A percentile compares a stretch with the other conserved stretches of the same genome.
Conservation (phyloP, 2,888 invertebrate genomes). For the Cataglyphis albicans region DNA sequence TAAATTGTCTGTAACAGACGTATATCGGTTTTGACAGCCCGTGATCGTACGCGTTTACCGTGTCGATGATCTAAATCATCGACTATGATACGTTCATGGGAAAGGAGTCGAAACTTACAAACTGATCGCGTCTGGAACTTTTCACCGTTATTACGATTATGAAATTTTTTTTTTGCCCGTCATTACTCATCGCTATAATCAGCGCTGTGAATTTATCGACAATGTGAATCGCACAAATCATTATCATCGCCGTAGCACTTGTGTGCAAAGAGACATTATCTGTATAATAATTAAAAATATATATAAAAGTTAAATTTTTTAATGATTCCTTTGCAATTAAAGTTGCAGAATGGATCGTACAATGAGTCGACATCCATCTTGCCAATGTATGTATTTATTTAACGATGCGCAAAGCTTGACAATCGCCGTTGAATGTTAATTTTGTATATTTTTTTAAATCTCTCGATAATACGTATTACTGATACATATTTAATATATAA, state of each 20-base stretch:
- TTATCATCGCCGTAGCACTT: neutral
- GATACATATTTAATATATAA: neutral
- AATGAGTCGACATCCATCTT: neutral
- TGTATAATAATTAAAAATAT: neutral
- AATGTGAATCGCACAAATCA: conserved; percentile 40
- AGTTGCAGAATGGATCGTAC: neutral
- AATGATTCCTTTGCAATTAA: conserved; percentile 11
- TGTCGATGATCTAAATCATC: conserved; percentile 9
- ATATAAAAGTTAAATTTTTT: neutral
- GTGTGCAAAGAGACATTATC: conserved; percentile 1
- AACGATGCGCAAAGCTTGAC: neutral
- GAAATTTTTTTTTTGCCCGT: neutral
- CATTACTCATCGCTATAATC: conserved; percentile 13
- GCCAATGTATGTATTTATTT: neutral
- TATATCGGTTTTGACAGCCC: conserved; percentile 45
- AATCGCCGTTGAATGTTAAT: conserved; percentile 11
- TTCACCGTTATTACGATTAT: conserved; percentile 6
- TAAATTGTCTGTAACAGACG: conserved; percentile 56
- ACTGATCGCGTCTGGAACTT: conserved; percentile 4
- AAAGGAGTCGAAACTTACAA: neutral
- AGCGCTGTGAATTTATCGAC: conserved; percentile 28
- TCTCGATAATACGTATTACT: neutral
- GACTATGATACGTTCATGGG: neutral
- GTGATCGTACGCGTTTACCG: conserved; percentile 24
- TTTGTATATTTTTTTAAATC: conserved; percentile 23